Evolutionary conservation across 30 jellyfish, hydroid and myxozoan species (phyloP), one percentile per base, ranked within the genome.

Genomic region (Cassiopea andromeda): DNA sequence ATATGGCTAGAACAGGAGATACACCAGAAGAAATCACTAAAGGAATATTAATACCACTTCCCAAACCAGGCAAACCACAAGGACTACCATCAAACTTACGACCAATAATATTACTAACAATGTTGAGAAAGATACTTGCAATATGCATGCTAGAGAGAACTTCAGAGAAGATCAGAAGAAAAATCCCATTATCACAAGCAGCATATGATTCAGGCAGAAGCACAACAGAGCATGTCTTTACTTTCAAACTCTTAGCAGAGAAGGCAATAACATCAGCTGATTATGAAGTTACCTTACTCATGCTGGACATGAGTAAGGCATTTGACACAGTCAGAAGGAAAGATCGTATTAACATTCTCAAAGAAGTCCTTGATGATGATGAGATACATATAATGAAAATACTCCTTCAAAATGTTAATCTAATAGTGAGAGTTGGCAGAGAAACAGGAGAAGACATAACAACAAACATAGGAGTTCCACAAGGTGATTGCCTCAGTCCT

Each of bases 1-100:
- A 74, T 18, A 74, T 64, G n/a, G 70, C 83, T 16, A 18, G 66
- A 74, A 74, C 83, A 3, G 83, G 83, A 1, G 44, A 18, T 44
- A 27, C 46, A 2, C 64, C 64, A 9, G 9, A 50, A 50, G 64
- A 50, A 50, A 5, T 50, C 8, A 50, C 9, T 50, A 2, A 2
- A 50, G 64, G 64, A 50, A 50, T 50, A 50, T 2, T 50, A 5
- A 50, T 9, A 50, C 8, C 64, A 50, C 9, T 50, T 5, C 64
- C 5, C 8, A 50, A 50, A 50, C 64, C 64, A 5, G 9, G 64
- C 5, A 50, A 50, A 9, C 5, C 5, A 9, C 5, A 50, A 50
- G 64, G 64, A 50, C 64, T 9, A 2, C 5, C 9, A 2, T 5
- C 5, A 50, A 50, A 50, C 9, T 9, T 50, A 9, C 5, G 64